Percentiles rank a stretch among this genome's conserved stretches.
phyloP scores from a whole-genome alignment of 1,140 invertebrate species.

The Pseudachorutes palmiensis region DNA sequence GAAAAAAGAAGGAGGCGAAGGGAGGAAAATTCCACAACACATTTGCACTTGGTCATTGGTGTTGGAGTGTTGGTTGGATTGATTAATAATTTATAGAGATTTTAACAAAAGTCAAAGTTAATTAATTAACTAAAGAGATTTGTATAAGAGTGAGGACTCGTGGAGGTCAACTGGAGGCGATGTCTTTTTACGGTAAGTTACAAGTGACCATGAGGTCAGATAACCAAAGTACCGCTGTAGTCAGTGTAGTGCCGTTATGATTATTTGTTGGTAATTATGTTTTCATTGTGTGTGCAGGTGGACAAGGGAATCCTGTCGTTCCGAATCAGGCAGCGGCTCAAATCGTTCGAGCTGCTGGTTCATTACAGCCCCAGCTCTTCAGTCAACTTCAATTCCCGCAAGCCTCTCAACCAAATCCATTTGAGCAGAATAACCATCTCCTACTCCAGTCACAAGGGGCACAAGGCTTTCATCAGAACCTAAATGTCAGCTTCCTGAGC shows the following conservation, averaged over 20 bases:
- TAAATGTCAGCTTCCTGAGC: constrained; percentile 28
- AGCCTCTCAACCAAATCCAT: neutral
- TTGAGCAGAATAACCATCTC: constrained; percentile 11
- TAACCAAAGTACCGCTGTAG: neutral
- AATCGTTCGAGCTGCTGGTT: neutral
- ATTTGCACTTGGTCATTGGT: no score
- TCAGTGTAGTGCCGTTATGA: neutral
- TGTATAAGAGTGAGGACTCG: no score
- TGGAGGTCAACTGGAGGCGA: no score
- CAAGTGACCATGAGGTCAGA: no score
- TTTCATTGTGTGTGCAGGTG: neutral
- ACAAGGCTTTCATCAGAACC: constrained; percentile 21
- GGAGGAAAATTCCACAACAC: no score
- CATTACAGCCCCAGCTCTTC: constrained; percentile 8
- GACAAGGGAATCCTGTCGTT: neutral
- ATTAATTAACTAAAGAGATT: no score
- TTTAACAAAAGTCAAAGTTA: no score
- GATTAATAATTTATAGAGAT: no score
- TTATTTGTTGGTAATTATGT: neutral
- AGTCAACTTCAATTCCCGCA: constrained; percentile 6
- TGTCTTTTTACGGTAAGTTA: no score
- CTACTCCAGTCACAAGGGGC: constrained; percentile 22
- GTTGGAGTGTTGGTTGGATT: no score
- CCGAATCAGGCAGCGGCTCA: constrained; percentile 3
- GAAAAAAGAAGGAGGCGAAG: no score